Evolutionary conservation across 2,888 invertebrate genomes (phyloP).

Genomic region (Nephrotoma guestfalica): DNA sequence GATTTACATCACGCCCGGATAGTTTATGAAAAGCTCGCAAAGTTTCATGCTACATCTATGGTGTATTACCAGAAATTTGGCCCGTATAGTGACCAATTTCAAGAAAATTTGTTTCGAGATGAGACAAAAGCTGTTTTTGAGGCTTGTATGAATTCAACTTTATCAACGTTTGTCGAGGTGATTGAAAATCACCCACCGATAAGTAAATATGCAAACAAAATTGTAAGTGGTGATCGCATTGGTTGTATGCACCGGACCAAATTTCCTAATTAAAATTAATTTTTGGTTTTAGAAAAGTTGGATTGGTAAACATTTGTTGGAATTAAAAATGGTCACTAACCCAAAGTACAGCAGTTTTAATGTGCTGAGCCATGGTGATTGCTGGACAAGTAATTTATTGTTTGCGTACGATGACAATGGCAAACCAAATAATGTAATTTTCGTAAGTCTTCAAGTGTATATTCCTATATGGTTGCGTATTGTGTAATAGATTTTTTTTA

Average conservation of each 20-base stretch:
- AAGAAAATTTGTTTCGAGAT: neutral
- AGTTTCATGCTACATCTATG: neutral
- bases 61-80: neutral
- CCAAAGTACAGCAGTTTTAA: neutral
- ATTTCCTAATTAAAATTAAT: neutral
- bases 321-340: neutral
- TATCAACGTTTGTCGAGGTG: neutral
- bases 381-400: neutral
- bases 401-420: neutral
- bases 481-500: neutral
- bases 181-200: neutral
- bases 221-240: neutral
- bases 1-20: neutral
- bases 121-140: neutral
- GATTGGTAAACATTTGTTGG: neutral
- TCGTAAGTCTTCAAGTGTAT: neutral
- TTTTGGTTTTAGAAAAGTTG: neutral
- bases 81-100: neutral
- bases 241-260: no score
- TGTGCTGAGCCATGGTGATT: slow-evolving; percentile 1
- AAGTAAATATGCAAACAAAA: neutral
- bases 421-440: neutral
- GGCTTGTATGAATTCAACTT: neutral
- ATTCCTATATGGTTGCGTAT: neutral
- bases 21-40: neutral